Evolutionary conservation across 1,140 invertebrate genomes (phyloP), one percentile per base, ranked within the genome.

Genomic region (Polypedilum pembai): DNA sequence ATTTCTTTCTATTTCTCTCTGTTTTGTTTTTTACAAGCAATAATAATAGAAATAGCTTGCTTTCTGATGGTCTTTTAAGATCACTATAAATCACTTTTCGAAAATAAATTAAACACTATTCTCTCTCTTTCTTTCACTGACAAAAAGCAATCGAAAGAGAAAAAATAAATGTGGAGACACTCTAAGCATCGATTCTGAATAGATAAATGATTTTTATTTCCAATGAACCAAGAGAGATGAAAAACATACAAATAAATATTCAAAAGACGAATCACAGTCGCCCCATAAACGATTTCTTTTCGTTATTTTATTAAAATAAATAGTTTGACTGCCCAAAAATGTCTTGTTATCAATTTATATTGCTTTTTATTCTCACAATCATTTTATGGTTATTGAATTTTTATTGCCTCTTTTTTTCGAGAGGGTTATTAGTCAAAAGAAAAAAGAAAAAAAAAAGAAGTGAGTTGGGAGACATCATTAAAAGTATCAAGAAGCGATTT

Each of bases 331-430:
- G 45, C 45, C n/a, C 65, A 21, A 33, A 33, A 33, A 69, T 21
- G 17, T n/a, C 65, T 21, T 69, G 17, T 69, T 69, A 69, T 69
- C 65, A 69, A 18, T 21, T 69, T 69, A n/a, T n/a, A 56, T 33
- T 33, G 10, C 45, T n/a, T 56, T 56, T 56, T 56, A 20, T 69
- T 21, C 65, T 69, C 65, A 69, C 65, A 69, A 69, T 69, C 65
- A 69, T 69, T 69, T 69, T 69, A 69, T 69, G 65, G 65, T 69
- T 69, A 69, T 69, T 69, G 65, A 69, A 69, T 20, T 69, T 69
- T 69, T 69, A 69, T 69, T 69, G 65, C 65, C 10, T 7, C 20
- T 69, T 69, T 56, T 45, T 45, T 45, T 41, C 8, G 10, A n/a
- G 45, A n/a, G 45, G n/a, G 12, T 56, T 56, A 56, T 56, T 56